Evolutionary conservation across 2,113 vertebrate genomes (phyloP).

Genomic region (Geothlypis trichas): DNA sequence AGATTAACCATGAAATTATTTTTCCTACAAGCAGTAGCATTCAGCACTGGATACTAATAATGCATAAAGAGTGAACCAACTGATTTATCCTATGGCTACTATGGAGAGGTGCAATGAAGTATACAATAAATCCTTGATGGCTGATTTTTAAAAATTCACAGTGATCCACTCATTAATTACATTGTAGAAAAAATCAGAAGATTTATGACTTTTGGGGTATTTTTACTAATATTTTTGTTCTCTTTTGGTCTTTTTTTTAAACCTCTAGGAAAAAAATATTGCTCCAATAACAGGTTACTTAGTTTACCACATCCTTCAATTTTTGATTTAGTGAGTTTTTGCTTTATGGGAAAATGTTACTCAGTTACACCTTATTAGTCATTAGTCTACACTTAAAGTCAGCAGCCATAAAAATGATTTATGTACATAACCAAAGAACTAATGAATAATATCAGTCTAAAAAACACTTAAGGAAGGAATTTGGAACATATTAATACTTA

Average conservation of each 20-base stretch:
- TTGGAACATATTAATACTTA: background rate
- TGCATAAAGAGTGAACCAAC: background rate
- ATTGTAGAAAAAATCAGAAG: background rate
- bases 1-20: background rate
- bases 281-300: background rate
- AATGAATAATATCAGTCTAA: background rate
- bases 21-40: background rate
- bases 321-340: background rate
- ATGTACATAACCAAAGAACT: background rate
- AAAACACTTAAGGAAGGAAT: background rate
- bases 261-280: background rate
- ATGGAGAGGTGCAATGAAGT: background rate
- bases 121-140: background rate
- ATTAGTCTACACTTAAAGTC: background rate
- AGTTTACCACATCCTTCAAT: background rate
- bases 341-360: background rate
- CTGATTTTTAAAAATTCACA: background rate
- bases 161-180: background rate
- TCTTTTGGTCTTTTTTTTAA: background rate
- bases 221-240: background rate
- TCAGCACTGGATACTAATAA: background rate
- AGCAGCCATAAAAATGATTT: background rate
- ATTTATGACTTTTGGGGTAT: background rate
- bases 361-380: background rate
- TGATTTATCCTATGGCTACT: background rate